Evolutionary conservation across 2,113 vertebrate species (phyloP), one percentile per base, ranked within the genome.

Genomic region (Leptosomus discolor): DNA sequence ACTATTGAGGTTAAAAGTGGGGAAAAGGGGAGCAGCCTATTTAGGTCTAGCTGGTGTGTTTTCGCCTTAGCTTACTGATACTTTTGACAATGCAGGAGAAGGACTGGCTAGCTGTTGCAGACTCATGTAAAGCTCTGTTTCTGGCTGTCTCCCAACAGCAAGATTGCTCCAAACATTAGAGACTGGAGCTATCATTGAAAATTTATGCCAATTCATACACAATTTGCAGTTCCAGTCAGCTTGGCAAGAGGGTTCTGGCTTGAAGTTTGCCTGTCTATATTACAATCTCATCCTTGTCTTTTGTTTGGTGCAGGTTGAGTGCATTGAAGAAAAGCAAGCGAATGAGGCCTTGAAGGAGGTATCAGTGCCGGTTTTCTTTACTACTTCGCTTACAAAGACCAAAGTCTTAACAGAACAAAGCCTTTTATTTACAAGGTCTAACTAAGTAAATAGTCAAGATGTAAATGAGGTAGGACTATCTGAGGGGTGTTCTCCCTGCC

Each of bases 271-370:
- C 6, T n/a, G 2, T 61, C 14, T 53, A 1, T 63, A 2, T 48
- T 58, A 14, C 10, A 51, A 2, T 65, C 71, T 93, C 30, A 79
- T 37, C 30, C 21, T 34, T 77, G n/a, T 57, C 12, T 79, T 58
- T 19, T 36, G 1, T 89, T 88, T 76, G 82, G 20, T 80, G 41
- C 94, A 98, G 98, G 96, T 98, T 68, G 97, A 98, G 68, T 98
- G 97, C 79, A 89, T 94, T 67, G 98, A 98, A 46, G 97, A 97
- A 69, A 88, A 74, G 10, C 92, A 97, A 76, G 98, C 97, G 58
- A 96, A 96, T 34, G 60, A 90, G 46, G 97, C 97, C 57, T 56
- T 98, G 70, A 84, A 93, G 73, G 98, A 98, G 97, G 98, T 98
- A 98, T 80, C 15, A 10, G 37, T 56, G 37, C 43, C 68, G 51